Evolutionary conservation across 2,888 invertebrate species (phyloP).

Genomic region (Sipha maydis): DNA sequence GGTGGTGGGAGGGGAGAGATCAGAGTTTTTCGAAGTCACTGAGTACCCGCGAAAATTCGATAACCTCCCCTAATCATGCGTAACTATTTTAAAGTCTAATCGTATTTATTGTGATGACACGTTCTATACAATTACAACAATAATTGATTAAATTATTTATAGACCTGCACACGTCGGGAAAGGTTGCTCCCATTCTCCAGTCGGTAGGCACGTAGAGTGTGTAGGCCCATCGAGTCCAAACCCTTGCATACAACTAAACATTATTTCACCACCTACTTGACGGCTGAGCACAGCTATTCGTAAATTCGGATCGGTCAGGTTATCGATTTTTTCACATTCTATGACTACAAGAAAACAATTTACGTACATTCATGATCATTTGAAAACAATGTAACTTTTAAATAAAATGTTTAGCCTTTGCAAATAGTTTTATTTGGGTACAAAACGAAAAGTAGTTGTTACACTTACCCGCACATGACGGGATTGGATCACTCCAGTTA

Average conservation of each 20-base stretch:
- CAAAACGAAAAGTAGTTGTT: background rate
- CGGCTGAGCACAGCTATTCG: constrained; percentile 80
- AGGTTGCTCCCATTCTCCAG: constrained; percentile 82
- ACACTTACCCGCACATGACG: constrained; percentile 81
- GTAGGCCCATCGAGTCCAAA: constrained; percentile 80
- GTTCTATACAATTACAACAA: background rate
- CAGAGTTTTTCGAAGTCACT: constrained; percentile 47
- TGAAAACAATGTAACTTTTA: background rate
- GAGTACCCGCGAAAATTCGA: constrained; percentile 29
- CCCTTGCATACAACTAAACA: constrained; percentile 82
- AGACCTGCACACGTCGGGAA: constrained; percentile 80
- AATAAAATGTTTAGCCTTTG: background rate
- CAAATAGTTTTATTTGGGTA: background rate
- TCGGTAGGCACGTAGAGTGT: constrained; percentile 80
- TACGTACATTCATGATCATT: no score
- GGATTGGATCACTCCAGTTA: constrained; percentile 85
- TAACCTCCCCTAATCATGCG: constrained; percentile 18
- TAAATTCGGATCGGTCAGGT: constrained; percentile 72
- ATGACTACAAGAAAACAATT: constrained; percentile 71
- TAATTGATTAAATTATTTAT: background rate
- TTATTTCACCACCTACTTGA: constrained; percentile 82
- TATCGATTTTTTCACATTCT: constrained; percentile 81
- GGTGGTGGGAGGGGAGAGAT: background rate
- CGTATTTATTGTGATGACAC: background rate
- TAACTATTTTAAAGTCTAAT: background rate